Conservation (phyloP, 2,113 vertebrate species). For the Pachypanchax playfairii region DNA sequence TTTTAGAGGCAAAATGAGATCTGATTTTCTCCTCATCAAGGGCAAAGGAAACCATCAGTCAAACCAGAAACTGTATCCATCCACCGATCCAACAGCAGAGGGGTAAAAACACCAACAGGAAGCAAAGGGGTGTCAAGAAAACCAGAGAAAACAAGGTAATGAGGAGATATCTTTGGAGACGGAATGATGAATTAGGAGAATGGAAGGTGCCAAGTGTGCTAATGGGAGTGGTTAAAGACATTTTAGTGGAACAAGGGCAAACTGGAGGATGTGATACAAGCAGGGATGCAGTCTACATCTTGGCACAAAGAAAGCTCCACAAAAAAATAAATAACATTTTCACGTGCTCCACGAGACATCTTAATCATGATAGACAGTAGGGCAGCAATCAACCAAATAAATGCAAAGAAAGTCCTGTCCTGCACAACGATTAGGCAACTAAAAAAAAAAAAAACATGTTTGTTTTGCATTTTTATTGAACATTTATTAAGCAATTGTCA, state of each 20-base stretch:
- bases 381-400: too few relatives aligned
- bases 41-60: constrained; percentile 31
- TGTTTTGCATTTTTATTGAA: too few relatives aligned
- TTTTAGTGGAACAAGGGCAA: constrained; percentile 62
- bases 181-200: constrained; percentile 60
- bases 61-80: constrained; percentile 36
- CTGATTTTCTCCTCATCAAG: constrained; percentile 42
- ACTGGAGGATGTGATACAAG: constrained; percentile 17
- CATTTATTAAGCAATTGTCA: too few relatives aligned
- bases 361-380: background rate
- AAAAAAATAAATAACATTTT: background rate
- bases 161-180: constrained; percentile 62
- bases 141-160: constrained; percentile 41
- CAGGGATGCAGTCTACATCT: constrained; percentile 9
- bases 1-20: constrained; percentile 19
- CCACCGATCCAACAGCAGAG: constrained; percentile 23
- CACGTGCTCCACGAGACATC: background rate
- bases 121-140: constrained; percentile 31
- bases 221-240: constrained; percentile 55
- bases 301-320: constrained; percentile 8
- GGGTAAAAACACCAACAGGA: constrained; percentile 18
- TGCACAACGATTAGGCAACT: too few relatives aligned
- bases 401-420: too few relatives aligned
- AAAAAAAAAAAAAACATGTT: too few relatives aligned
- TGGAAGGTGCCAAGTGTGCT: constrained; percentile 51